These are phyloP conservation scores for Carassius auratus DNA, from an alignment of 2,113 vertebrate genomes.

Conservation along the genomic window DNA sequence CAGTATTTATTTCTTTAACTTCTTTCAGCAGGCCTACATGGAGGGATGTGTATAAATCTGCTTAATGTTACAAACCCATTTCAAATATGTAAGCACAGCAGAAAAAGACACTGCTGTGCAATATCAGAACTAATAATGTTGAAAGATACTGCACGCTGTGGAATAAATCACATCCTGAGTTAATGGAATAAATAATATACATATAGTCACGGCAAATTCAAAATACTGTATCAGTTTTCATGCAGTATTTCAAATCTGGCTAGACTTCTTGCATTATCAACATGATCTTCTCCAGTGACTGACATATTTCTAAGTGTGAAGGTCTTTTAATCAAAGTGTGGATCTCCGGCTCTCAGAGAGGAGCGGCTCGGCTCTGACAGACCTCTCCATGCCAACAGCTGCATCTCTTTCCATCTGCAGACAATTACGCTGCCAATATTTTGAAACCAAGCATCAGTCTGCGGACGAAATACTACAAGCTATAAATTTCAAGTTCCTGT, in stretches of 20 bases:
- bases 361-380: constrained; percentile 26
- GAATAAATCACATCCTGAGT: constrained; percentile 9
- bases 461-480: constrained; percentile 78
- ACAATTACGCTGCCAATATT: constrained; percentile 76
- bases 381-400: constrained; percentile 58
- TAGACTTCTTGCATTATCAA: constrained; percentile 37
- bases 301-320: constrained; percentile 59
- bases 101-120: background rate
- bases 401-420: constrained; percentile 75
- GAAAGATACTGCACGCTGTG: background rate
- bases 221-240: constrained; percentile 11
- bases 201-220: background rate
- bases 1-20: constrained; percentile 34
- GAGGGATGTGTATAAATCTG: constrained; percentile 36
- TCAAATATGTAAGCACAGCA: constrained; percentile 9
- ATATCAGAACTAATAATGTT: background rate
- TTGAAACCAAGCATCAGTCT: constrained; percentile 75
- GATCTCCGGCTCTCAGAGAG: constrained; percentile 49
- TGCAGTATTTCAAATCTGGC: background rate
- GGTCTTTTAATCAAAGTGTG: constrained; percentile 55
- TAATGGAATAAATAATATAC: constrained; percentile 36
- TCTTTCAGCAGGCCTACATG: constrained; percentile 27
- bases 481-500: constrained; percentile 81
- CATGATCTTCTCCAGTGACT: constrained; percentile 54
- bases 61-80: constrained; percentile 31